These are phyloP conservation scores for Caenorhabditis zanzibari DNA, from an alignment of 2,888 invertebrate species.

Conservation along the genomic window DNA sequence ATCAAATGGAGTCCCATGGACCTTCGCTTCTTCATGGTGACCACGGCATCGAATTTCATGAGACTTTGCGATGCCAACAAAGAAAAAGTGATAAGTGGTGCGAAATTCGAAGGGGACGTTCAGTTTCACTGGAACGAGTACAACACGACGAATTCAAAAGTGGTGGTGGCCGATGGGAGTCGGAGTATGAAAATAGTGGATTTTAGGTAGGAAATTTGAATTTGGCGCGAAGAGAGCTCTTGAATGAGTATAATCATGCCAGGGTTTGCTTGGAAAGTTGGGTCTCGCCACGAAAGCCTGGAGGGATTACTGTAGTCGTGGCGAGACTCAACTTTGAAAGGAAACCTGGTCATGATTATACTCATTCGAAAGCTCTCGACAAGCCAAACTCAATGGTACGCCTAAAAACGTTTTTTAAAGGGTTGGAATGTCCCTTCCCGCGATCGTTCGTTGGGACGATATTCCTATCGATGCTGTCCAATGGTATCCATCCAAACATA, in stretches of 20 bases:
- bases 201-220: constrained; percentile 32
- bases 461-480: constrained; percentile 30
- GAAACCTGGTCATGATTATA: neutral
- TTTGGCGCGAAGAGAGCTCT: neutral
- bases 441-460: constrained; percentile 34
- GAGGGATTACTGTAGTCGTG: neutral
- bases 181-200: constrained; percentile 53
- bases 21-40: constrained; percentile 34
- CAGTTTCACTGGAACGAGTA: constrained; percentile 66
- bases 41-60: constrained; percentile 26
- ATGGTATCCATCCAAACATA: constrained; percentile 49
- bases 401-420: constrained; percentile 6
- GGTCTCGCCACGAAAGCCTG: too few species aligned
- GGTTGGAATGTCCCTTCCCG: constrained; percentile 33
- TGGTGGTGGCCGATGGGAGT: constrained; percentile 57
- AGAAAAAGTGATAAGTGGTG: constrained; percentile 23
- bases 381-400: neutral
- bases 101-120: constrained; percentile 30
- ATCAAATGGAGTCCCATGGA: constrained; percentile 42
- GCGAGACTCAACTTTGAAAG: neutral
- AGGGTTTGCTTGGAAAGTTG: neutral
- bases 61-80: constrained; percentile 29
- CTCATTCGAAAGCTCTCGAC: neutral
- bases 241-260: neutral
- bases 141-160: constrained; percentile 49